phyloP scores from a whole-genome alignment of 2,888 invertebrate genomes.

The Drosophila hamatofila region DNA sequence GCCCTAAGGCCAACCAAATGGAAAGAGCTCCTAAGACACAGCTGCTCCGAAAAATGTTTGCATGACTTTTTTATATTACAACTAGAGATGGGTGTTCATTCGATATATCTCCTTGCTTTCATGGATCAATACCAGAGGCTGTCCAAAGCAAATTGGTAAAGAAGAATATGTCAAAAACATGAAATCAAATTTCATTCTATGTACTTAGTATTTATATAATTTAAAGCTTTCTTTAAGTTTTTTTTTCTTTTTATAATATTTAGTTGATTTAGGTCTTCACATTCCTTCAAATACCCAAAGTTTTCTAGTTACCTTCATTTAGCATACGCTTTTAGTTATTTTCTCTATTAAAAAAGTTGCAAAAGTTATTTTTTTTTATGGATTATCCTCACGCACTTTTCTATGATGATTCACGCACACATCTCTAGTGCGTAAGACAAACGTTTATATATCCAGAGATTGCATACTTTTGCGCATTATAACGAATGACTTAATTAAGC shows the following conservation, averaged over 20 bases:
- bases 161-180: too few relatives aligned
- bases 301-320: background rate
- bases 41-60: slow-evolving; percentile 17
- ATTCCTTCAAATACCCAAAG: background rate
- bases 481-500: slow-evolving; percentile 60
- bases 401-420: background rate
- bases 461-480: slow-evolving; percentile 36
- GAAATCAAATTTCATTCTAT: background rate
- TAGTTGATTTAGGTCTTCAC: background rate
- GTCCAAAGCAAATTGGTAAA: too few relatives aligned
- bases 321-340: background rate
- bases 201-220: background rate
- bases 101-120: background rate
- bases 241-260: background rate
- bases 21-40: slow-evolving; percentile 7
- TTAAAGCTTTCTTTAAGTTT: background rate
- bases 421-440: background rate
- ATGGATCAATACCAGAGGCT: too few relatives aligned
- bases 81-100: slow-evolving; percentile 3
- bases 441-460: slow-evolving; percentile 18
- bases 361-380: background rate
- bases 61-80: slow-evolving; percentile 3
- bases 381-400: background rate
- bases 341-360: background rate
- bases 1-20: slow-evolving; percentile 4